Evolutionary conservation across 2,797 vertebrate genomes (phyloP).

Genomic region (Natrix natrix): DNA sequence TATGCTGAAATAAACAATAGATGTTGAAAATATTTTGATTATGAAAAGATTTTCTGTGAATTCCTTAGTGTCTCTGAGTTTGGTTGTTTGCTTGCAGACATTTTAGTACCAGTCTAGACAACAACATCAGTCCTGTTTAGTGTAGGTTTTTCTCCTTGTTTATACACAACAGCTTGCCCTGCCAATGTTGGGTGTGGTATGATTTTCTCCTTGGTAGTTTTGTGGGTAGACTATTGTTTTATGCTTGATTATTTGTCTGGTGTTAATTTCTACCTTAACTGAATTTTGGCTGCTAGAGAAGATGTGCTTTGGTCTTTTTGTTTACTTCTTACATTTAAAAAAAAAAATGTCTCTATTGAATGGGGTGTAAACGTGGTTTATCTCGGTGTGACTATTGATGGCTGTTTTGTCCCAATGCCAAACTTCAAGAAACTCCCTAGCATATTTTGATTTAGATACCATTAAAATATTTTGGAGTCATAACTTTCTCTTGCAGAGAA

Average conservation of each 20-base stretch:
- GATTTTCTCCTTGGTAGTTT: neutral
- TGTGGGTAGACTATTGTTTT: neutral
- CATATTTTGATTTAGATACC: neutral
- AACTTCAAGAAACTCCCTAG: neutral
- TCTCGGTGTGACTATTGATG: neutral
- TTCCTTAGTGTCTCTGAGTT: no score
- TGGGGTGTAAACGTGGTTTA: neutral
- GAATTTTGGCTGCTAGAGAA: neutral
- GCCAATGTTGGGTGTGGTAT: neutral
- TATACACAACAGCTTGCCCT: no score
- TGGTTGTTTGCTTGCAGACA: no score
- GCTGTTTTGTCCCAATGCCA: neutral
- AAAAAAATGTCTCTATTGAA: neutral
- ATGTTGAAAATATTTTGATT: neutral
- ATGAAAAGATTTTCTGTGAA: neutral
- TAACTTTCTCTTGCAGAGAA: no score
- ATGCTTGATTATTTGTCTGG: neutral
- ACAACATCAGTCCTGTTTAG: no score
- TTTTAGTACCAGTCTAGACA: no score
- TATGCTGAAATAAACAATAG: neutral
- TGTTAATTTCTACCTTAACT: neutral
- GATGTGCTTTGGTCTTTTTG: neutral
- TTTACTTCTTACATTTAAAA: neutral
- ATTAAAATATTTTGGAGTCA: no score
- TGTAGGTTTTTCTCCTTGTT: no score